These are phyloP conservation scores for Phrynocephalus forsythii DNA, from an alignment of 2,797 vertebrate species.

Conservation along the genomic window DNA sequence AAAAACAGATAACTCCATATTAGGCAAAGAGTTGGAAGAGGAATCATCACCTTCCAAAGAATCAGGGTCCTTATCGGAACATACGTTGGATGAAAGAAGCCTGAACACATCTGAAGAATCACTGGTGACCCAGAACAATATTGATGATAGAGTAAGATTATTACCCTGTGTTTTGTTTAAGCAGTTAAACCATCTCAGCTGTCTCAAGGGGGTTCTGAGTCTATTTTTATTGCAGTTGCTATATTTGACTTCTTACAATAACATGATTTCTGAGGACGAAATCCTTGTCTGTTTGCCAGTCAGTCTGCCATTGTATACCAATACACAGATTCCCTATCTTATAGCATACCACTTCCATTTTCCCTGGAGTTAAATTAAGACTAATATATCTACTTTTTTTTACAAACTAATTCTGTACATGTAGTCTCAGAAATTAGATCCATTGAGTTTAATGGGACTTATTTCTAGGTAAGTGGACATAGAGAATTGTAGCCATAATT, in stretches of 20 bases:
- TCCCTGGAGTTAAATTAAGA: not conserved
- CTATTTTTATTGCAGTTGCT: constrained; percentile 8
- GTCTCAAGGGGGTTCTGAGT: not conserved
- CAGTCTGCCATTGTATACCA: not conserved
- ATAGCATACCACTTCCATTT: not conserved
- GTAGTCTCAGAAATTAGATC: not conserved
- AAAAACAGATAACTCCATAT: not conserved
- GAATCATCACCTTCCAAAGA: constrained; percentile 43
- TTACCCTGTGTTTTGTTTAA: constrained; percentile 19
- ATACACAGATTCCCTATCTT: not conserved
- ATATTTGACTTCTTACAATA: constrained; percentile 1
- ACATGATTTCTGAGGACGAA: constrained; percentile 25
- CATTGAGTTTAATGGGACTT: not conserved
- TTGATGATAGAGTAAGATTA: constrained; percentile 71
- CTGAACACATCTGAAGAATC: constrained; percentile 50
- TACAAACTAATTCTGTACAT: not conserved
- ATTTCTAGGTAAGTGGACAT: not conserved
- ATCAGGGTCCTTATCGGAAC: constrained; percentile 40
- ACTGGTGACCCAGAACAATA: constrained; percentile 46
- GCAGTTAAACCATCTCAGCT: not conserved
- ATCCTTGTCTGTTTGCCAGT: not conserved
- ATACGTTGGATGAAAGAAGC: constrained; percentile 72
- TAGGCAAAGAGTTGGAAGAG: not conserved
- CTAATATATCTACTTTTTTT: constrained; percentile 2
- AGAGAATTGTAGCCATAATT: not conserved